These are phyloP conservation scores for Ditula angustiorana DNA, from an alignment of 2,888 invertebrate genomes.

Conservation along the genomic window DNA sequence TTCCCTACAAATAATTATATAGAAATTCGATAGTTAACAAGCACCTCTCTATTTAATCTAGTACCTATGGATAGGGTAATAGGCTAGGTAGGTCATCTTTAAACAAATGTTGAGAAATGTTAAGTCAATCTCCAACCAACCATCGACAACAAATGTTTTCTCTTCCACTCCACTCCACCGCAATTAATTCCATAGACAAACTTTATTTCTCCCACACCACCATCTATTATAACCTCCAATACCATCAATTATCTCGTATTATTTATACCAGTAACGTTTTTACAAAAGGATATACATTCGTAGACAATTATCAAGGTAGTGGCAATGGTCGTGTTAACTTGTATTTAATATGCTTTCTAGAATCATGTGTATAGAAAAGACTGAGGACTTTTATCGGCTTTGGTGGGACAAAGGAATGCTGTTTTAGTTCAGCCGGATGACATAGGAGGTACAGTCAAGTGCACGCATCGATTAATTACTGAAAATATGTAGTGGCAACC, in stretches of 20 bases:
- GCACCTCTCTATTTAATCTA: too few species aligned
- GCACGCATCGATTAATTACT: too few species aligned
- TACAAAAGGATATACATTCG: slow-evolving; percentile 27
- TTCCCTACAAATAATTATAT: too few species aligned
- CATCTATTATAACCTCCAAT: slow-evolving; percentile 59
- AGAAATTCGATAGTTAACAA: too few species aligned
- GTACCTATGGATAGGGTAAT: neutral
- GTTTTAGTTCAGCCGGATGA: neutral
- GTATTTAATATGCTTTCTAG: slow-evolving; percentile 16
- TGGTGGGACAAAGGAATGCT: slow-evolving; percentile 2
- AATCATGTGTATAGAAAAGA: neutral
- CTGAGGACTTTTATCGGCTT: slow-evolving; percentile 5
- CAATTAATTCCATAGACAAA: slow-evolving; percentile 18
- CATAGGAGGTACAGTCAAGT: too few species aligned
- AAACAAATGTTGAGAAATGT: neutral
- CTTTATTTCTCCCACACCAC: slow-evolving; percentile 44
- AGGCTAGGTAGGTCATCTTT: neutral
- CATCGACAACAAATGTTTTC: slow-evolving; percentile 27
- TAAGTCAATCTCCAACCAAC: slow-evolving; percentile 3
- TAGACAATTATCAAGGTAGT: slow-evolving; percentile 35
- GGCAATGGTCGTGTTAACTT: slow-evolving; percentile 25
- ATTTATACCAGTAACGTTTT: slow-evolving; percentile 27
- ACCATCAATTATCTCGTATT: slow-evolving; percentile 52
- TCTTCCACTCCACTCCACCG: slow-evolving; percentile 27
- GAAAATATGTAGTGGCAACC: too few species aligned